Conservation (phyloP, 2,113 vertebrate genomes). For the Ammodytes marinus region DNA sequence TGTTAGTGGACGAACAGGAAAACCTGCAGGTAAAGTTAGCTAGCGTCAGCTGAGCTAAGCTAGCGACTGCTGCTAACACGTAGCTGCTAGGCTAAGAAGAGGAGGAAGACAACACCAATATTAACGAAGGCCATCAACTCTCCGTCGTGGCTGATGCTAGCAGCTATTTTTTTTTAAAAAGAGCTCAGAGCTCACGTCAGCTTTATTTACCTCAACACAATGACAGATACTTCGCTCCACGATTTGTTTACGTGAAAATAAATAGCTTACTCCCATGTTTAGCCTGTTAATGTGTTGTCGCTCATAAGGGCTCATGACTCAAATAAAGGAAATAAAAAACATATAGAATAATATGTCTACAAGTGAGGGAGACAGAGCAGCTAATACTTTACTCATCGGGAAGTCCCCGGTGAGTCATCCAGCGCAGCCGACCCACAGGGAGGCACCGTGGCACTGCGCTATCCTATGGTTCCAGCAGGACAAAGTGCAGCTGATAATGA, state of each 20-base stretch:
- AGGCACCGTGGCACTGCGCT: background rate
- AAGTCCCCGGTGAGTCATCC: slow-evolving; percentile 63
- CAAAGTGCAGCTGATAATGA: slow-evolving; percentile 27
- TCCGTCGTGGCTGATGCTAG: background rate
- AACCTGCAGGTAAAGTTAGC: slow-evolving; percentile 84
- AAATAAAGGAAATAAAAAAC: background rate
- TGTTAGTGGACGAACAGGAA: slow-evolving; percentile 87
- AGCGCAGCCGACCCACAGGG: slow-evolving; percentile 30
- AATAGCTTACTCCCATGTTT: background rate
- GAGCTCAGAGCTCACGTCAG: background rate
- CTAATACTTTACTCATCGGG: background rate
- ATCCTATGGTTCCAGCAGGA: background rate
- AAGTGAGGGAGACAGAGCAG: background rate
- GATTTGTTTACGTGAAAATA: background rate
- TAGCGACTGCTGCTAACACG: slow-evolving; percentile 45
- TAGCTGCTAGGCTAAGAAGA: slow-evolving; percentile 57
- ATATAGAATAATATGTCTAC: too few relatives aligned
- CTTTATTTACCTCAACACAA: background rate
- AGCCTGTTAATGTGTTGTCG: background rate
- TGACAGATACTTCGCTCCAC: background rate
- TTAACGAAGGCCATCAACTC: background rate
- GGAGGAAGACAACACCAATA: background rate
- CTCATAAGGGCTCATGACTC: background rate
- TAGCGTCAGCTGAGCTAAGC: slow-evolving; percentile 53
- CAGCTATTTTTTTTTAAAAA: too few relatives aligned